Conservation (phyloP, 2,113 vertebrate species). For the Erpornis zantholeuca region DNA sequence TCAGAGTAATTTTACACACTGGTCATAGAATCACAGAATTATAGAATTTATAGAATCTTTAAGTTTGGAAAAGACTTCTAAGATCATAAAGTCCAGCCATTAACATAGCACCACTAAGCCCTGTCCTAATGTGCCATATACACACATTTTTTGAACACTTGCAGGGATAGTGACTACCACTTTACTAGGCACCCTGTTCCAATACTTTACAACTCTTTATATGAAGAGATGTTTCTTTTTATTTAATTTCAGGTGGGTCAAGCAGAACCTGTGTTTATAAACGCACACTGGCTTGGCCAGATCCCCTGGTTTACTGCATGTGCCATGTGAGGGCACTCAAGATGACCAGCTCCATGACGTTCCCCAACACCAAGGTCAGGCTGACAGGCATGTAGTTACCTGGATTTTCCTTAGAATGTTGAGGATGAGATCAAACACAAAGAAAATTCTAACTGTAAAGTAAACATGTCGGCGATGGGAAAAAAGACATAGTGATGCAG, state of each 20-base stretch:
- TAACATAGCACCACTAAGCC: neutral
- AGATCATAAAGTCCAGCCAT: neutral
- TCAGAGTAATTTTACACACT: neutral
- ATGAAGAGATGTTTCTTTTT: neutral
- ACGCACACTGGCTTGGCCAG: neutral
- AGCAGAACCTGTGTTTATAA: neutral
- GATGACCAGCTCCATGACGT: neutral
- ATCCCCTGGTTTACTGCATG: neutral
- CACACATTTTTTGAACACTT: neutral
- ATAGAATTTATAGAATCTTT: neutral
- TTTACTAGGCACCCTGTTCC: neutral
- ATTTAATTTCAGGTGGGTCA: neutral
- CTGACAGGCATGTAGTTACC: neutral
- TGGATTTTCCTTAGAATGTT: neutral
- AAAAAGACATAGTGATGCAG: neutral
- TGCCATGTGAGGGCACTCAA: neutral
- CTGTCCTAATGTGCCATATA: neutral
- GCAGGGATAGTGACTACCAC: neutral
- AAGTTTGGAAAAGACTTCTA: neutral
- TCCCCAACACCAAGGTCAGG: neutral
- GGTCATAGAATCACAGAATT: neutral
- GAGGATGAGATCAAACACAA: neutral
- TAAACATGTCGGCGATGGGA: rapidly evolving
- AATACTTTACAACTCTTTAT: neutral
- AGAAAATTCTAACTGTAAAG: neutral